Evolutionary conservation across 2,113 vertebrate genomes (phyloP).

Genomic region (Oryzias melastigma): DNA sequence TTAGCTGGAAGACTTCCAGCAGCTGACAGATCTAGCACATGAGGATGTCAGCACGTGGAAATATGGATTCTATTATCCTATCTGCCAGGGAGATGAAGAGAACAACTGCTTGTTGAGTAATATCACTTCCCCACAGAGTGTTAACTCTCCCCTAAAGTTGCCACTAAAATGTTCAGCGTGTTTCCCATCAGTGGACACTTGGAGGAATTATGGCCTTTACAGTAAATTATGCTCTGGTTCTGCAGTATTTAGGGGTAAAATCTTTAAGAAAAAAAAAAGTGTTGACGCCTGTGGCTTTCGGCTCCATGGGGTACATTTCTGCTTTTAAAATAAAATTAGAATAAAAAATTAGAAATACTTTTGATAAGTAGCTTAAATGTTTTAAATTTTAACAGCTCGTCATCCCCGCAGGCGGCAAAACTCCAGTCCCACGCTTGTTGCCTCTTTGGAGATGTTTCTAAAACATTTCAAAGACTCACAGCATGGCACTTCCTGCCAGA

Average conservation of each 20-base stretch:
- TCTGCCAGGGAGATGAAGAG: conserved; percentile 55
- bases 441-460: too few species aligned
- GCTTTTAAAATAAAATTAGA: not conserved
- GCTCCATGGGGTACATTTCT: conserved; percentile 16
- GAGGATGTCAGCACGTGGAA: conserved; percentile 55
- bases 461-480: too few species aligned
- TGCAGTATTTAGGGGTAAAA: conserved; percentile 16
- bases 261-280: conserved; percentile 11
- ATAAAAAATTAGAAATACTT: too few species aligned
- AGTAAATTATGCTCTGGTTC: conserved; percentile 41
- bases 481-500: too few species aligned
- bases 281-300: conserved; percentile 11
- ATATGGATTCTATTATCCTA: conserved; percentile 65
- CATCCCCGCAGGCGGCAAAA: too few species aligned
- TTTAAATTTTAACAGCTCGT: too few species aligned
- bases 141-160: conserved; percentile 50
- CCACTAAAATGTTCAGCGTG: conserved; percentile 43
- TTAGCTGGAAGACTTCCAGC: conserved; percentile 53
- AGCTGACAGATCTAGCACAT: conserved; percentile 53
- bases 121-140: conserved; percentile 43
- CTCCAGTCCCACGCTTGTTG: too few species aligned
- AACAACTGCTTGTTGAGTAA: conserved; percentile 61
- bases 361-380: too few species aligned
- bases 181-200: conserved; percentile 33
- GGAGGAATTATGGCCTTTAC: conserved; percentile 24